A percentile compares a stretch with the other conserved stretches of the same genome.
These are phyloP conservation scores for Tamandua tetradactyla DNA, from an alignment of 2,797 vertebrate genomes.

Conservation along the genomic window DNA sequence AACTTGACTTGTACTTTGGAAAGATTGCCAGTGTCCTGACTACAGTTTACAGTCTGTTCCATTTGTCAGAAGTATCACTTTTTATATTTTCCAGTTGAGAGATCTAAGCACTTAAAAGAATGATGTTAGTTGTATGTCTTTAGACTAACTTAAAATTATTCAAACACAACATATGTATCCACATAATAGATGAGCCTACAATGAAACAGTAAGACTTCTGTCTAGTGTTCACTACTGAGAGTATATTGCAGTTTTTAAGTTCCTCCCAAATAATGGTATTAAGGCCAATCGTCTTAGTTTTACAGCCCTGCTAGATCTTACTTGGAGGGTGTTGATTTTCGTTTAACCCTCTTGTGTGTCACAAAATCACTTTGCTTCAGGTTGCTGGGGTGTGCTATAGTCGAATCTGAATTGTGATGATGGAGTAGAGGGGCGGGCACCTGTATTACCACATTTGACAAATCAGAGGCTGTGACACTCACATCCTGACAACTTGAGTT, in stretches of 20 bases:
- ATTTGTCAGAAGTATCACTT: not conserved
- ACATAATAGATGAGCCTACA: not conserved
- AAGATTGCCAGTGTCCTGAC: not conserved
- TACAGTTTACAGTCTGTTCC: not conserved
- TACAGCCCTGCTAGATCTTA: not conserved
- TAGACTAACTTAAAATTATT: conserved; percentile 29
- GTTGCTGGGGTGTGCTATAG: not conserved
- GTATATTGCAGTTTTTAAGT: not conserved
- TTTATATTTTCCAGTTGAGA: not conserved
- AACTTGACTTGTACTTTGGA: not conserved
- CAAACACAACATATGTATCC: not conserved
- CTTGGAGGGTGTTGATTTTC: not conserved
- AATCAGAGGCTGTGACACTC: conserved; percentile 47
- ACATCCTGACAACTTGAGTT: conserved; percentile 35
- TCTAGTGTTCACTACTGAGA: not conserved
- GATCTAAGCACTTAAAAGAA: conserved; percentile 10
- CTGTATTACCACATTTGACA: not conserved
- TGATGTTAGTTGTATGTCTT: conserved; percentile 9
- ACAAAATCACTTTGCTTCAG: not conserved
- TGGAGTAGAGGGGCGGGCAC: not conserved
- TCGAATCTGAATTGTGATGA: not conserved
- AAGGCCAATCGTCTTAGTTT: not conserved
- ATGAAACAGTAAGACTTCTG: not conserved
- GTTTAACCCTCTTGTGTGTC: conserved; percentile 40
- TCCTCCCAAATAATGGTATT: not conserved